Evolutionary conservation across 2,888 invertebrate genomes (phyloP).

Genomic region (Cactoblastis cactorum): DNA sequence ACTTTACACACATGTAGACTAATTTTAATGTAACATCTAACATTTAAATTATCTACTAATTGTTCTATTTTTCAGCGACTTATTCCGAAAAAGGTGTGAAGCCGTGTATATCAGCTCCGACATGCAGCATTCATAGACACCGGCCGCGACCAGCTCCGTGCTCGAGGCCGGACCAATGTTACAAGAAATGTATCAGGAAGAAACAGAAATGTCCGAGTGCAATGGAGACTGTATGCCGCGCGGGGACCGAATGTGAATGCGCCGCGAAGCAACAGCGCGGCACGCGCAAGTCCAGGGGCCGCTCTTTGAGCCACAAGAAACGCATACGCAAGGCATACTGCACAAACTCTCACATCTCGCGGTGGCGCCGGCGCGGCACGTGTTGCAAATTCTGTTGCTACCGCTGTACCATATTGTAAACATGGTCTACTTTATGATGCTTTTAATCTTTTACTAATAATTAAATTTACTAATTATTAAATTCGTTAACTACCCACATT

Average conservation of each 20-base stretch:
- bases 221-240: constrained; percentile 45
- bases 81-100: constrained; percentile 46
- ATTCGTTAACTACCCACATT: too few relatives aligned
- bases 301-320: constrained; percentile 46
- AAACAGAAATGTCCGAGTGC: constrained; percentile 58
- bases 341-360: constrained; percentile 42
- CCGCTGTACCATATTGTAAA: not conserved
- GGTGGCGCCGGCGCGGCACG: constrained; percentile 40
- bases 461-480: too few relatives aligned
- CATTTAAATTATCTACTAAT: not conserved
- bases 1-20: too few relatives aligned
- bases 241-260: constrained; percentile 51
- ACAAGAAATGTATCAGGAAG: constrained; percentile 45
- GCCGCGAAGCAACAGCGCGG: constrained; percentile 38
- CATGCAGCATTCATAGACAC: constrained; percentile 58
- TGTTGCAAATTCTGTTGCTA: constrained; percentile 32
- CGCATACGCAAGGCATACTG: constrained; percentile 44
- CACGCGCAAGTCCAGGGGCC: too few relatives aligned
- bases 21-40: too few relatives aligned
- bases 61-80: constrained; percentile 40
- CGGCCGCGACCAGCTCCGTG: constrained; percentile 59
- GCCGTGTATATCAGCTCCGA: constrained; percentile 59
- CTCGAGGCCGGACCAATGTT: constrained; percentile 58
- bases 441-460: too few relatives aligned
- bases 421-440: not conserved